Base-by-base conservation (phyloP, 2,888 invertebrate species). In the Drosophila basisetae region DNA sequence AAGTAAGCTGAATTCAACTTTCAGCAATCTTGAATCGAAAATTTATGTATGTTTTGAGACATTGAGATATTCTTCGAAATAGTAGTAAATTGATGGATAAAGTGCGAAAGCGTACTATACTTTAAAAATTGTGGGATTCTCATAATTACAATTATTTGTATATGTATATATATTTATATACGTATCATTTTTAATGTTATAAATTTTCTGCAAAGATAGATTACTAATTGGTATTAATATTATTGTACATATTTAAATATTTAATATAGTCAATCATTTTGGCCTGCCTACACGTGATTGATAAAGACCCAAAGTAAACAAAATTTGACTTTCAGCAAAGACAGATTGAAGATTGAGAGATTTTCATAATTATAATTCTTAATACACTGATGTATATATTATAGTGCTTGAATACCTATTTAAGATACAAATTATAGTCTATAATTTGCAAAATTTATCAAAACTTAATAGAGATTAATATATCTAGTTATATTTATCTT, bases 1-100 rank as follows among this genome's bases (percentile, higher is more conserved):
- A 62, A 65, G 13, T 39, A 53, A 56, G 5, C 16, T 28, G 11
- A 53, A 47, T 10, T 28, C 16, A 58, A 30, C 30, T 47, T 58
- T 37, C 25, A 60, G 35, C 30, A 22, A 22, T 43, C 30, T 41
- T 47, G 7, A 25, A 47, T 4, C 25, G 16, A 47, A 47, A 47
- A 7, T 13, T 13, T 22, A 22, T 6, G 13, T 22, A 13, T 22
- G 22, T 22, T 22, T 22, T 22, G 22, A 13, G 7, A 13, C 4
- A 13, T 22, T 22, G 7, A 16, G 13, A 50, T 18, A 28, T 28
- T 18, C 10, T 28, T 9, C 2, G 2, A 18, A 49, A 10, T 16
- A 1, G 11, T 39, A n/a, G 18, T 28, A n/a, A 39, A 28, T 28
- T 56, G 39, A 30, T 56, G 30, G 37, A 4, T 9, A 47, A 25